Base-by-base conservation (phyloP, 37 sponge, comb jelly and placozoan genomes). In the Mnemiopsis leidyi region DNA sequence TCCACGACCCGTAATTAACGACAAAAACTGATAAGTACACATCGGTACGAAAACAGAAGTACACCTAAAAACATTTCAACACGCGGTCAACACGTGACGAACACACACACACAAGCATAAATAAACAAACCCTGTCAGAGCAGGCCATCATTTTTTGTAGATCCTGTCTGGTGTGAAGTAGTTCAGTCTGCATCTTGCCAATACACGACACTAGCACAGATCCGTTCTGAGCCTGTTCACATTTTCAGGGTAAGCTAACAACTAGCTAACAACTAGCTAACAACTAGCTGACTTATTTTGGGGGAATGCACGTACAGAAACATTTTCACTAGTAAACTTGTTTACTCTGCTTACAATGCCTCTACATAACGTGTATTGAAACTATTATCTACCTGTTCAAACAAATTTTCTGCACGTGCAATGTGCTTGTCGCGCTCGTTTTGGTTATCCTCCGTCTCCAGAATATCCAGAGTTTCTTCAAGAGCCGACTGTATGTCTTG, bases 181-280 rank as follows among this genome's bases (percentile, higher is more conserved):
- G 48, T 26, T 85, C 90, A 0, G 26, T 26, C 36, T 85, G 90
- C 90, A 85, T 85, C 24, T 85, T 85, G 7, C 36, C 90, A 29
- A 85, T 85, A 33, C 90, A 85, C 26, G 90, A 1, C 30, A 85
- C 90, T 26, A 85, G 25, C 25, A 85, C 90, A 0, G 90, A 28
- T 39, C 90, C 61, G 90, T 85, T 13, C 30, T 85, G 90, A 16
- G 90, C 90, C 90, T 85, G 90, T 61, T 61, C 18, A 18, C 68
- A 61, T 18, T 61, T 61, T 21, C 68, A 61, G 68, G 9, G 68
- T 61, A 61, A 61, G 18, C 68, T 21, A 61, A 61, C 68, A 9
- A 61, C 68, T 21, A 18, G 18, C 9, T 61, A n/a, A n/a, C n/a
- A n/a, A n/a, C n/a, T n/a, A n/a, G n/a, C n/a, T n/a, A n/a, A n/a